Evolutionary conservation across 2,888 invertebrate genomes (phyloP).

Genomic region (Parascotia fuliginaria): DNA sequence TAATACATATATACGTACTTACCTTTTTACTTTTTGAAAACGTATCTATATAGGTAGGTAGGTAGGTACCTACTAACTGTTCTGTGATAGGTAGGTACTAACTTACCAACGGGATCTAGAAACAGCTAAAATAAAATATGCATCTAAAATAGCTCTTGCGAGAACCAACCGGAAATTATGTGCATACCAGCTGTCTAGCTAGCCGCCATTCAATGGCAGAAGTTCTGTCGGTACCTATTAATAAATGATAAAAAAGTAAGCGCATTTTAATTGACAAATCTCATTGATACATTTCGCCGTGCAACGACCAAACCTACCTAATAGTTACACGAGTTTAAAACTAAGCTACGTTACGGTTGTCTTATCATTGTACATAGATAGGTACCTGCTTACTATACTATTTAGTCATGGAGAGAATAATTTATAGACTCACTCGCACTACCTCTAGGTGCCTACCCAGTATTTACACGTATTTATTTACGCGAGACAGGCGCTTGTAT

Average conservation of each 20-base stretch:
- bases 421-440: slow-evolving; percentile 36
- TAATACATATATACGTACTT: no score
- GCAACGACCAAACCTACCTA: slow-evolving; percentile 14
- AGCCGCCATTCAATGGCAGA: slow-evolving; percentile 20
- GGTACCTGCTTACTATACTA: slow-evolving; percentile 18
- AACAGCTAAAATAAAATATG: not conserved
- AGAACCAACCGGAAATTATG: slow-evolving; percentile 22
- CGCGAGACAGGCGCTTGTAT: slow-evolving; percentile 65
- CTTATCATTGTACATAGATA: slow-evolving; percentile 18
- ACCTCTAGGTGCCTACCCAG: slow-evolving; percentile 52
- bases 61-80: no score
- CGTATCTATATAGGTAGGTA: no score
- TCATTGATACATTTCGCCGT: slow-evolving; percentile 11
- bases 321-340: not conserved
- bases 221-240: slow-evolving; percentile 2
- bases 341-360: slow-evolving; percentile 20
- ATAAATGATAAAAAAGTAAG: slow-evolving; percentile 11
- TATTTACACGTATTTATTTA: slow-evolving; percentile 62
- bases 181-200: slow-evolving; percentile 8
- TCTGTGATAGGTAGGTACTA: no score
- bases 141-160: not conserved
- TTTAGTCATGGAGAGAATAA: slow-evolving; percentile 37
- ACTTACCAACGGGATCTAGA: not conserved
- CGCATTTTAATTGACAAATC: slow-evolving; percentile 23
- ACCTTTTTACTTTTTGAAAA: no score